Conservation (phyloP, 92 coral and sea anemone genomes). For the Zoanthus solanderi region DNA sequence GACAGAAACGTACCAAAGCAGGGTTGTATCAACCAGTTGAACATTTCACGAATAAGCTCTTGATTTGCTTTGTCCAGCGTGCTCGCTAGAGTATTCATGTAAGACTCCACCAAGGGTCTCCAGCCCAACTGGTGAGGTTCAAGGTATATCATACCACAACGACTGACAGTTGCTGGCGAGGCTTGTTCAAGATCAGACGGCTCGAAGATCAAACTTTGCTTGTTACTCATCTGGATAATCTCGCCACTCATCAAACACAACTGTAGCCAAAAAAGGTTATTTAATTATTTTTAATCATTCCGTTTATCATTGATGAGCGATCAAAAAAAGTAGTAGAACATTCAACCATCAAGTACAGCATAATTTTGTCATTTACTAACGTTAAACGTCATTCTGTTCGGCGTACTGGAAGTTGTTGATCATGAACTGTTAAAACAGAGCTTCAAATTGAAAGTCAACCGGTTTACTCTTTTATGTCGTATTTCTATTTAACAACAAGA, state of each 20-base stretch:
- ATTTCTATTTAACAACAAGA: no score
- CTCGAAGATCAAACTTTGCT: slow-evolving; percentile 95
- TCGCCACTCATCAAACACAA: slow-evolving; percentile 99
- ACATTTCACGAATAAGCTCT: slow-evolving; percentile 82
- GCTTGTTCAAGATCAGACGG: slow-evolving; percentile 99
- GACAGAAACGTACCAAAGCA: slow-evolving; percentile 74
- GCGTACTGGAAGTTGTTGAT: no score
- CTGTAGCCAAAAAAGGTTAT: slow-evolving; percentile 41
- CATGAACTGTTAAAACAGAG: no score
- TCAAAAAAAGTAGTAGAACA: no score
- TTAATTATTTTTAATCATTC: background rate
- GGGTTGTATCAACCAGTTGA: slow-evolving; percentile 94
- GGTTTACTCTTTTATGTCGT: no score
- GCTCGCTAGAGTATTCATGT: slow-evolving; percentile 93
- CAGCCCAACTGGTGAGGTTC: slow-evolving; percentile 99
- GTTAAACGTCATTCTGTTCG: no score
- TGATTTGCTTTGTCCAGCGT: slow-evolving; percentile 81
- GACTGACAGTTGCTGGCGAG: slow-evolving; percentile 98
- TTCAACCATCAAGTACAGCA: no score
- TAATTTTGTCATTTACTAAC: no score
- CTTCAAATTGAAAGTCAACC: no score
- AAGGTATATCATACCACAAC: slow-evolving; percentile 98
- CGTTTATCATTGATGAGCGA: no score
- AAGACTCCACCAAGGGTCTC: slow-evolving; percentile 96
- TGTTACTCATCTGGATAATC: slow-evolving; percentile 94